phyloP scores from a whole-genome alignment of 1,140 invertebrate genomes.

The Eriocheir sinensis region DNA sequence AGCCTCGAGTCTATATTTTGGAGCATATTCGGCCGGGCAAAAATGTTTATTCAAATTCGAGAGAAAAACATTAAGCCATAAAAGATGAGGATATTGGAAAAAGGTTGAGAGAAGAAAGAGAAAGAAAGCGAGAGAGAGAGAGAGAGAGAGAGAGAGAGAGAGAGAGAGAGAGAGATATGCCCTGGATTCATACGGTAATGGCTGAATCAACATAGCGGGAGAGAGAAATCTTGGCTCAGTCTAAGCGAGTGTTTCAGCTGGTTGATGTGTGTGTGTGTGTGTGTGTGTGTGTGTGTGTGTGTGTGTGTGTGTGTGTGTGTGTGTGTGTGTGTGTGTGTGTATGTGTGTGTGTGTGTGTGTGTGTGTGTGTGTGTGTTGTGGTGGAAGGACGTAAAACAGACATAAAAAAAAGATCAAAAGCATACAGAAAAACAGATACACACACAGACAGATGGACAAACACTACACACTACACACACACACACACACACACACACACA shows the following conservation, averaged over 20 bases:
- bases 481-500: too few species aligned
- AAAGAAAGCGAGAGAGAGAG: not conserved
- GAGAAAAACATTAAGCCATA: not conserved
- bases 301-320: too few species aligned
- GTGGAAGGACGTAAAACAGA: too few species aligned
- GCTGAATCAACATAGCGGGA: not conserved
- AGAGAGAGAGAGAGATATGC: not conserved
- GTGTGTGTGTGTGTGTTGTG: not conserved
- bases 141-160: slow-evolving; percentile 16
- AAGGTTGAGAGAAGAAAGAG: not conserved
- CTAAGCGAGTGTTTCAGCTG: not conserved
- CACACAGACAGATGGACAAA: too few species aligned
- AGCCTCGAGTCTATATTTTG: not conserved
- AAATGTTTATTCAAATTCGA: not conserved
- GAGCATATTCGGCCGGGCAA: not conserved
- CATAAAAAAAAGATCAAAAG: too few species aligned
- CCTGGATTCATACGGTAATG: slow-evolving; percentile 13
- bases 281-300: too few species aligned
- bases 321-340: too few species aligned
- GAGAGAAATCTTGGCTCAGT: not conserved
- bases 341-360: too few species aligned
- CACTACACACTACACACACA: too few species aligned
- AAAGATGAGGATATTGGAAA: not conserved
- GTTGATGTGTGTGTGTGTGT: too few species aligned
- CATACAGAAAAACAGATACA: too few species aligned